phyloP scores from a whole-genome alignment of 2,797 vertebrate species.

The Siniperca undulata region DNA sequence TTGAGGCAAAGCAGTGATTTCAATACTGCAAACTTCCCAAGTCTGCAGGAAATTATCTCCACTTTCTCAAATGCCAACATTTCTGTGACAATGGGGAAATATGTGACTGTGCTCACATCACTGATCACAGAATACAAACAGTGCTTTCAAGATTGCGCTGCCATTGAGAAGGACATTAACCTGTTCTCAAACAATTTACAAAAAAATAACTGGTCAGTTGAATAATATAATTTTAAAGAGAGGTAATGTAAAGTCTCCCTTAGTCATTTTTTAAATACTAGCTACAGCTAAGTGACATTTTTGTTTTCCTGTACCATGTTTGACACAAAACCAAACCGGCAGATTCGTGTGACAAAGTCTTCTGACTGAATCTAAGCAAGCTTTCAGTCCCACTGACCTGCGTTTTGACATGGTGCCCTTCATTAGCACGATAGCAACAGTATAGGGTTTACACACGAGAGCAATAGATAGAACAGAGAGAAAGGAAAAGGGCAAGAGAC shows the following conservation, averaged over 20 bases:
- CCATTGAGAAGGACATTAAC: too few relatives aligned
- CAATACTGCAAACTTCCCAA: not conserved
- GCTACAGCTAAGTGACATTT: too few relatives aligned
- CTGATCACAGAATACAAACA: not conserved
- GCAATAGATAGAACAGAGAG: not conserved
- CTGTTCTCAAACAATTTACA: too few relatives aligned
- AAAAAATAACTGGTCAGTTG: too few relatives aligned
- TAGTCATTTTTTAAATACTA: too few relatives aligned
- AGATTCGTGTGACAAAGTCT: not conserved
- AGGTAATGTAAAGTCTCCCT: too few relatives aligned
- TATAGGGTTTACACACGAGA: not conserved
- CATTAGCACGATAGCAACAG: not conserved
- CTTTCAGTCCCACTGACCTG: not conserved
- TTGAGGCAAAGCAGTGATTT: too few relatives aligned
- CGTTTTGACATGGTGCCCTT: not conserved
- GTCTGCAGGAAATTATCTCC: not conserved
- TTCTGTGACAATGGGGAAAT: not conserved
- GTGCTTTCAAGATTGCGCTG: not conserved
- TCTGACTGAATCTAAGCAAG: not conserved
- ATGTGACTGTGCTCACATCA: not conserved
- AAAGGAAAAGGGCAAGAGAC: slow-evolving; percentile 9
- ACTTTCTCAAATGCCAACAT: not conserved
- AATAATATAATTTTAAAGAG: too few relatives aligned
- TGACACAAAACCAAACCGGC: not conserved
- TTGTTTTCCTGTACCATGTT: not conserved